Evolutionary conservation across 1,140 invertebrate genomes (phyloP).

Genomic region (Orchesella cincta): DNA sequence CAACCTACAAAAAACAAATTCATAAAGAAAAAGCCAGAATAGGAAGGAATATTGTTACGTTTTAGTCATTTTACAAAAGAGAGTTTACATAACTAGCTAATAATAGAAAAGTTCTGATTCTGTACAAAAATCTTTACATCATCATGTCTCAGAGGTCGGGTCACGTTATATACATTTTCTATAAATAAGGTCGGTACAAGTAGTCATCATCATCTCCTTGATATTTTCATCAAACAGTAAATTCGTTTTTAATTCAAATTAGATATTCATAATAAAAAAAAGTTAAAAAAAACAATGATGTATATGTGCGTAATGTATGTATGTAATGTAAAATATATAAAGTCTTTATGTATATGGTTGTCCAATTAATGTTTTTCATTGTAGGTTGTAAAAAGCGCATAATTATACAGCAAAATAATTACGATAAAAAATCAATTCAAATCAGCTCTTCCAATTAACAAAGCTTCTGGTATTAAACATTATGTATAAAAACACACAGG

Average conservation of each 20-base stretch:
- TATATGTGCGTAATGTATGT: background rate
- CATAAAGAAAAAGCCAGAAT: conserved; percentile 2
- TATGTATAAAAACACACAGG: no score
- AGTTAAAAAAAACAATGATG: background rate
- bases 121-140: no score
- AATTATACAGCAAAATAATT: conserved; percentile 3
- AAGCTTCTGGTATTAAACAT: no score
- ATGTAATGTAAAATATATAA: background rate
- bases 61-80: background rate
- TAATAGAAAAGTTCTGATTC: background rate
- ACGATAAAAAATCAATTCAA: no score
- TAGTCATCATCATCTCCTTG: background rate
- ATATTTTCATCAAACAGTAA: background rate
- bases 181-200: background rate
- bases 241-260: conserved; percentile 15
- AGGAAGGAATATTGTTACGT: background rate
- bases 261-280: no score
- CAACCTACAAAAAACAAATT: conserved; percentile 27
- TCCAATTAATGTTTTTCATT: background rate
- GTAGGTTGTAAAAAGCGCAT: background rate
- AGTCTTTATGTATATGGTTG: background rate
- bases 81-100: background rate
- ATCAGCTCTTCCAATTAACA: no score
- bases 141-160: no score
- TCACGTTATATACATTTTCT: no score